Conservation (phyloP, 2,888 invertebrate species). For the Lacanobia oleracea region DNA sequence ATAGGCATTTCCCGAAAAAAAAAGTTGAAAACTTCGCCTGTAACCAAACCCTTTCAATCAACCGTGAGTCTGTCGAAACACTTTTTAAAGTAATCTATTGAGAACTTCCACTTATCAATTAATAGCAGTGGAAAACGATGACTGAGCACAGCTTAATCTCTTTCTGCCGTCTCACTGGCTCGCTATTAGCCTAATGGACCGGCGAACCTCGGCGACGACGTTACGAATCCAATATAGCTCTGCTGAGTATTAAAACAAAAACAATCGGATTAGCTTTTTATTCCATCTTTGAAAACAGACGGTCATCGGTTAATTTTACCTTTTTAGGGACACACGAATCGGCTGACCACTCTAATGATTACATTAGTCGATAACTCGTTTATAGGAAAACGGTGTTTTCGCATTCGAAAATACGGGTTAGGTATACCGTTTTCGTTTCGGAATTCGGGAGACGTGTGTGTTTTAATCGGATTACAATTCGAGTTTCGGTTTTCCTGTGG, state of each 20-base stretch:
- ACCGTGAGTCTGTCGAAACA: conserved; percentile 47
- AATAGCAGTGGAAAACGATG: conserved; percentile 83
- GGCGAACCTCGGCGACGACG: conserved; percentile 72
- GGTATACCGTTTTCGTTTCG: conserved; percentile 1
- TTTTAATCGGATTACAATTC: conserved; percentile 36
- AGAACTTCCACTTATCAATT: conserved; percentile 81
- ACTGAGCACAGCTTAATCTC: conserved; percentile 85
- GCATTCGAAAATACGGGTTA: conserved; percentile 17
- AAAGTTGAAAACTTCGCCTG: conserved; percentile 34
- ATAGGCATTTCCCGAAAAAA: conserved; percentile 12
- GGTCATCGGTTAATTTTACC: conserved; percentile 36
- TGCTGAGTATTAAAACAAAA: conserved; percentile 75
- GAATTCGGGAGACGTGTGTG: conserved; percentile 14
- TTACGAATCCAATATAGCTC: conserved; percentile 77
- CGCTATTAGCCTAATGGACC: conserved; percentile 87
- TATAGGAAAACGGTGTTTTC: conserved; percentile 25
- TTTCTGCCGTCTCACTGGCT: conserved; percentile 85
- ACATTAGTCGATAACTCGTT: conserved; percentile 50
- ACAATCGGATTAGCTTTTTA: conserved; percentile 64
- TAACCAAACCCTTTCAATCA: conserved; percentile 52
- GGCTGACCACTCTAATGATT: conserved; percentile 41
- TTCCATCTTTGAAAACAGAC: conserved; percentile 49
- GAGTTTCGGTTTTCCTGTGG: not conserved
- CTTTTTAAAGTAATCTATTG: conserved; percentile 72
- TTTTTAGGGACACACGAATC: conserved; percentile 42